Percentiles rank a stretch among this genome's conserved stretches.
phyloP scores from a whole-genome alignment of 2,888 invertebrate species.

The Druceiella hillmani region DNA sequence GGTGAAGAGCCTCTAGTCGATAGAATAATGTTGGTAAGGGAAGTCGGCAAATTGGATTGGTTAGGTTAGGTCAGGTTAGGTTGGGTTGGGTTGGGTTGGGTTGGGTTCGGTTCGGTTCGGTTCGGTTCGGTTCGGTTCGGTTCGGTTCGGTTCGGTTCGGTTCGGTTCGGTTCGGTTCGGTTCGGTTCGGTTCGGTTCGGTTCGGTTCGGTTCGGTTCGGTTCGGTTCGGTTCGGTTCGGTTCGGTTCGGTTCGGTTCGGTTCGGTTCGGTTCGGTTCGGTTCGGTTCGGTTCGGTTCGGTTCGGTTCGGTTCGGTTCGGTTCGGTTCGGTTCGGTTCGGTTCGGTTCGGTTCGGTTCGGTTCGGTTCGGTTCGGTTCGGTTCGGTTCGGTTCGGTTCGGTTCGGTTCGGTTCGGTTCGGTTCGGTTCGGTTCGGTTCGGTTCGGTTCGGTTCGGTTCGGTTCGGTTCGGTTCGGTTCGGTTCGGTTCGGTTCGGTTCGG shows the following conservation, averaged over 20 bases:
- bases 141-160: conserved; percentile 11
- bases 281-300: conserved; percentile 10
- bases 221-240: conserved; percentile 7
- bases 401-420: conserved; percentile 8
- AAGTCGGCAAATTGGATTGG: too few relatives aligned
- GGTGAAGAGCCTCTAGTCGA: too few relatives aligned
- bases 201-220: conserved; percentile 6
- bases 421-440: conserved; percentile 11
- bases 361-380: conserved; percentile 7
- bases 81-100: too few relatives aligned
- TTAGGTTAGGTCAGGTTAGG: too few relatives aligned
- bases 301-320: conserved; percentile 10
- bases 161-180: conserved; percentile 7
- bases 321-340: conserved; percentile 8
- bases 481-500: conserved; percentile 4
- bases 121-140: conserved; percentile 10
- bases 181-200: not conserved
- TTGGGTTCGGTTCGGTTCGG: conserved; percentile 9
- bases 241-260: conserved; percentile 9
- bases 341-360: conserved; percentile 9
- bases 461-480: conserved; percentile 4
- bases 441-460: not conserved
- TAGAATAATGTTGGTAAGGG: too few relatives aligned
- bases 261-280: conserved; percentile 10
- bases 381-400: conserved; percentile 6